These are phyloP conservation scores for Anguilla anguilla DNA, from an alignment of 2,797 vertebrate genomes.

Conservation along the genomic window DNA sequence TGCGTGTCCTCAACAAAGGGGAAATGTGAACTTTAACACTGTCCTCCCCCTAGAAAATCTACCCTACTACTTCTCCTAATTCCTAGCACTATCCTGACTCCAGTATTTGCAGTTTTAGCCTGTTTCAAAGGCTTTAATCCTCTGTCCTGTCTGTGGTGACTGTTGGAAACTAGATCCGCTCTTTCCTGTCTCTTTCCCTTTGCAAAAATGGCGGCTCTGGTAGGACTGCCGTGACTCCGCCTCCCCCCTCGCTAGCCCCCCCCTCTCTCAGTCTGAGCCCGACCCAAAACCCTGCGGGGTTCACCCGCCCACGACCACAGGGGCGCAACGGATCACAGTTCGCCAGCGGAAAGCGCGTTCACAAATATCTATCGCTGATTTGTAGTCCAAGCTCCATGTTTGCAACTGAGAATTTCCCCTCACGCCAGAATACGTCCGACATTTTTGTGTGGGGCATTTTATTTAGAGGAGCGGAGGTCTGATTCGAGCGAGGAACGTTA, in stretches of 20 bases:
- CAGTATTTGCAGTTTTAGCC: slow-evolving; percentile 42
- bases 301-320: slow-evolving; percentile 78
- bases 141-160: slow-evolving; percentile 69
- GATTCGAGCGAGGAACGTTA: not conserved
- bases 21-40: slow-evolving; percentile 60
- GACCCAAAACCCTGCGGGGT: slow-evolving; percentile 83
- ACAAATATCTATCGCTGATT: slow-evolving; percentile 39
- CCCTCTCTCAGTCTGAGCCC: slow-evolving; percentile 51
- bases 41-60: slow-evolving; percentile 45
- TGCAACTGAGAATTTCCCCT: not conserved
- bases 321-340: slow-evolving; percentile 72
- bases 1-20: slow-evolving; percentile 80
- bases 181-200: slow-evolving; percentile 88
- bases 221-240: slow-evolving; percentile 78
- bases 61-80: slow-evolving; percentile 35
- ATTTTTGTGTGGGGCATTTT: not conserved
- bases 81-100: slow-evolving; percentile 34
- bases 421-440: not conserved
- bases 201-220: slow-evolving; percentile 98
- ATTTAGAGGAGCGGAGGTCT: not conserved
- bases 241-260: slow-evolving; percentile 64
- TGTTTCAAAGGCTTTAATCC: slow-evolving; percentile 64
- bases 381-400: not conserved
- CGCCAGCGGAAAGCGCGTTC: slow-evolving; percentile 42
- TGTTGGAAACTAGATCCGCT: slow-evolving; percentile 82